These are phyloP conservation scores for Myripristis murdjan DNA, from an alignment of 2,797 vertebrate species.

Conservation along the genomic window DNA sequence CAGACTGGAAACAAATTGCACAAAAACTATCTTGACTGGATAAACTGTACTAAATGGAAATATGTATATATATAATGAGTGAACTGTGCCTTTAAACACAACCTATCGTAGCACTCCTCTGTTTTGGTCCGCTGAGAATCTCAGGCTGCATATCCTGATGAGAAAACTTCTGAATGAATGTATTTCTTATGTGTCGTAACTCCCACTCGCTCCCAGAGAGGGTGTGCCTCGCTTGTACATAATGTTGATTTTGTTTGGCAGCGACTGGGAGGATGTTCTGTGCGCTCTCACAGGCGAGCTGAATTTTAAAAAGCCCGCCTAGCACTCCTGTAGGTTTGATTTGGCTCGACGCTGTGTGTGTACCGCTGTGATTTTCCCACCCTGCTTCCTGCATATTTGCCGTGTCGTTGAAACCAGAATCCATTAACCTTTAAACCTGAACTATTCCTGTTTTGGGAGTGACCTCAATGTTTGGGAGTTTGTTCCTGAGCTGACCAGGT, in stretches of 20 bases:
- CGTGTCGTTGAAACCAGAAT: constrained; percentile 54
- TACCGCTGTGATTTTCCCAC: constrained; percentile 44
- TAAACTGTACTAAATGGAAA: too few species aligned
- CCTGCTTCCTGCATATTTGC: constrained; percentile 57
- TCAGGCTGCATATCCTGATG: not conserved
- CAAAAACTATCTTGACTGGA: too few species aligned
- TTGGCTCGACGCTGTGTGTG: constrained; percentile 48
- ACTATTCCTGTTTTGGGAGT: constrained; percentile 71
- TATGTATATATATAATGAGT: too few species aligned
- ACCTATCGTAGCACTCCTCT: not conserved
- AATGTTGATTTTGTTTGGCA: constrained; percentile 67
- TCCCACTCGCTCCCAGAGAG: constrained; percentile 15
- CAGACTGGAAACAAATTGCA: too few species aligned
- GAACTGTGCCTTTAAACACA: too few species aligned
- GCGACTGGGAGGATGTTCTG: constrained; percentile 39
- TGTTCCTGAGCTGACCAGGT: constrained; percentile 68
- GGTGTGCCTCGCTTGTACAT: constrained; percentile 54
- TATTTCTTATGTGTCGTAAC: constrained; percentile 26
- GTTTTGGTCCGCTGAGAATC: constrained; percentile 17
- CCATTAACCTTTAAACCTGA: constrained; percentile 53
- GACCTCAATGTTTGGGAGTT: constrained; percentile 77
- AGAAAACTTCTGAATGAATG: constrained; percentile 30
- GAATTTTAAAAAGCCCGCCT: constrained; percentile 75
- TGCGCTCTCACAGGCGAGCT: constrained; percentile 6
- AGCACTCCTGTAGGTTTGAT: constrained; percentile 61